Percentiles rank a stretch among this genome's conserved stretches.
Conservation (phyloP, 2,888 invertebrate species). For the Calameuta idolon region DNA sequence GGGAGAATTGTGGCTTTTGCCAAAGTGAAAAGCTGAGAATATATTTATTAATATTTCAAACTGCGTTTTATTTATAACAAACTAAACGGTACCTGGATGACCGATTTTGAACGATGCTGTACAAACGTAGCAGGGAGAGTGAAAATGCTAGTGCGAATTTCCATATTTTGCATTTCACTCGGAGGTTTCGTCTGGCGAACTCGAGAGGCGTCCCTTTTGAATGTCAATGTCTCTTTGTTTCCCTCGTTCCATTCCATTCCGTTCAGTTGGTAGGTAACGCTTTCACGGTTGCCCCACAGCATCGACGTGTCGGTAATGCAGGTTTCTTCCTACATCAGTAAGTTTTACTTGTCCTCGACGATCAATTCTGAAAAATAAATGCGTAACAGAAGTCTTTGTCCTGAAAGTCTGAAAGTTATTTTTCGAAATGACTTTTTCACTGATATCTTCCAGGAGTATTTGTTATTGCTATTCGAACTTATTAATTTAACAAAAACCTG, state of each 20-base stretch:
- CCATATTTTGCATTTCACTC: constrained; percentile 26
- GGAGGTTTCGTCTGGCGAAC: constrained; percentile 46
- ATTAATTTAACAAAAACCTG: not conserved
- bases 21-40: not conserved
- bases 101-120: not conserved
- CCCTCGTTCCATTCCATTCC: constrained; percentile 30
- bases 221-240: constrained; percentile 64
- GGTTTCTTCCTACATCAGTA: not conserved
- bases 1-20: not conserved
- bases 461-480: not conserved
- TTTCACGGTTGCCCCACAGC: not conserved
- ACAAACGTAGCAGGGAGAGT: not conserved
- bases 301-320: not conserved
- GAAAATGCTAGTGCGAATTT: constrained; percentile 8
- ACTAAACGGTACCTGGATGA: not conserved
- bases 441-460: not conserved
- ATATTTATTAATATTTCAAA: not conserved
- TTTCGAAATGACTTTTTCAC: not conserved
- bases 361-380: not conserved
- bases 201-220: constrained; percentile 49
- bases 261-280: not conserved
- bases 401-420: not conserved
- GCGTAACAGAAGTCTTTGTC: not conserved
- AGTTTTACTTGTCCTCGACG: not conserved
- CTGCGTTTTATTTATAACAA: not conserved